Evolutionary conservation across 1,140 invertebrate genomes (phyloP), one percentile per base, ranked within the genome.

Genomic region (Dryas iulia): DNA sequence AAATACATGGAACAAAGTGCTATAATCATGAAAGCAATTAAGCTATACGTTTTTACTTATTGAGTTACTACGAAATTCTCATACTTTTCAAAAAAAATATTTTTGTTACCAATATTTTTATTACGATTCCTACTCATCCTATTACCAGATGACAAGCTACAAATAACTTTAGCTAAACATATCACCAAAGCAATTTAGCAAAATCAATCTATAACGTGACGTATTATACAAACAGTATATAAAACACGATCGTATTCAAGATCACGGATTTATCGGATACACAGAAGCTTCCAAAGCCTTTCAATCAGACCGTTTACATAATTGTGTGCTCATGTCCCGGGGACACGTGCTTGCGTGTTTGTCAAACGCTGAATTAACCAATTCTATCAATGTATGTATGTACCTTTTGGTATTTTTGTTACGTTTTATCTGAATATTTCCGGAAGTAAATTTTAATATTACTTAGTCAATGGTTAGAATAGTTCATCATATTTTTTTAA

Each of bases 291-390:
- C 24, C 21, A 61, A 61, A 47, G 23, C 59, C 33, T 26, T 39
- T 47, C 35, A 61, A 61, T 61, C 59, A 61, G 33, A 26, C 30
- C 59, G 35, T 59, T 59, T 61, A 39, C 59, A 61, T 61, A 61
- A 61, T 47, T 61, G 35, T 35, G 23, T 47, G 21, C 39, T 47
- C 39, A 11, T 47, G 31, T 47, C 35, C 28, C 35, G 0, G 23
- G 10, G 59, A 61, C 23, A 33, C 39, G 39, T 18, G 21, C 33
- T 12, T 12, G 14, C 31, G 18, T 59, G 58, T 59, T 11, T 52
- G 10, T 52, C 28, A 33, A 39, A 25, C 7, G 24, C 39, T 30
- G 39, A 62, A 62, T 59, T 33, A 59, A 30, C 12, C 12, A 24
- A 61, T 61, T 28, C 24, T 26, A 3, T 21, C 3, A 21, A 10